Percentiles rank a stretch among this genome's conserved stretches.
Conservation (phyloP, 2,888 invertebrate species). For the Ariolimax columbianus region DNA sequence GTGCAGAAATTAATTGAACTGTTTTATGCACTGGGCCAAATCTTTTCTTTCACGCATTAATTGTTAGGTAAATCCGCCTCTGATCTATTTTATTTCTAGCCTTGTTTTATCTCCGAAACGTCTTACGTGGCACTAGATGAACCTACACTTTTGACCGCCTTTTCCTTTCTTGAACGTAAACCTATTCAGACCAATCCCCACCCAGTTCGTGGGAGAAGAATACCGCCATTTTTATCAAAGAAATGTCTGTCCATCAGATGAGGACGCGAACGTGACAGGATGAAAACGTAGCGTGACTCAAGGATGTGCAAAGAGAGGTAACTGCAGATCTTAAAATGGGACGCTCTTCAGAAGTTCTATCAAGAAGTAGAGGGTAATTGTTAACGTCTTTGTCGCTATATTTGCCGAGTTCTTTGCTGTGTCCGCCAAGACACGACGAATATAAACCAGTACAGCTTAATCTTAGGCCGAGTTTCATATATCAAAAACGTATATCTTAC, state of each 20-base stretch:
- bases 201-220: neutral
- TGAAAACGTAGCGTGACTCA: neutral
- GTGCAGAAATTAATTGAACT: too few species aligned
- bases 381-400: neutral
- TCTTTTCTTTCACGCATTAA: too few species aligned
- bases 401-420: neutral
- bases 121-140: neutral
- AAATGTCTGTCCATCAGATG: neutral
- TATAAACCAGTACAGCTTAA: neutral
- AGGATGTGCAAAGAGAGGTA: slow-evolving; percentile 15
- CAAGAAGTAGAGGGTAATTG: neutral
- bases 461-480: neutral
- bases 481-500: neutral
- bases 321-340: neutral
- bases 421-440: neutral
- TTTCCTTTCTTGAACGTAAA: neutral
- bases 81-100: too few species aligned
- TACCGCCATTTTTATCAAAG: slow-evolving; percentile 6
- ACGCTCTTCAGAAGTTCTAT: slow-evolving; percentile 8
- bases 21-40: too few species aligned
- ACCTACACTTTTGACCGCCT: neutral
- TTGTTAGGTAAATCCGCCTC: too few species aligned
- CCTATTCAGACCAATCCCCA: neutral
- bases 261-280: neutral
- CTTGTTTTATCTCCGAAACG: neutral